A percentile compares a stretch with the other conserved stretches of the same genome.
Conservation (phyloP, 2,888 invertebrate species). For the Cataglyphis cursor region DNA sequence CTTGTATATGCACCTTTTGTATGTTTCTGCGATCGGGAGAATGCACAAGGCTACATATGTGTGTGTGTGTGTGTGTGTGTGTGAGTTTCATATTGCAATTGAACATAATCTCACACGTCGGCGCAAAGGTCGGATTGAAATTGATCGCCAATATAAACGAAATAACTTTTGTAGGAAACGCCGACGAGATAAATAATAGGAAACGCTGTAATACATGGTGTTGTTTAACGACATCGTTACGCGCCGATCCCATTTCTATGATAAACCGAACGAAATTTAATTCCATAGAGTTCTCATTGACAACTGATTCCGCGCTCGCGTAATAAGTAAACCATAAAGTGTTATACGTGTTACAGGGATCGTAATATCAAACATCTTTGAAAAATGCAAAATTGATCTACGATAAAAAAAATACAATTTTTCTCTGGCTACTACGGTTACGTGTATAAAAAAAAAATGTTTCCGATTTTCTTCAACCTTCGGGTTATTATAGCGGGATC, state of each 20-base stretch:
- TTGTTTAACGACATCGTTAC: background rate
- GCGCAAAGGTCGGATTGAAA: background rate
- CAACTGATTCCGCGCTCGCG: background rate
- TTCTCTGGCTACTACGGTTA: no score
- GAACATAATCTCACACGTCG: background rate
- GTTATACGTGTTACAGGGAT: background rate
- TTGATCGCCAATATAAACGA: background rate
- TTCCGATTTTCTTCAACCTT: conserved; percentile 29
- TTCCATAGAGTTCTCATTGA: background rate
- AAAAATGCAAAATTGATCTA: background rate
- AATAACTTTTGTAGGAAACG: conserved; percentile 5
- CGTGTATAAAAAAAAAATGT: background rate
- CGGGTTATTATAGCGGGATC: conserved; percentile 30
- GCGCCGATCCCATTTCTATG: background rate
- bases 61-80: background rate
- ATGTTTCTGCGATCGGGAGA: background rate
- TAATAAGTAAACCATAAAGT: background rate
- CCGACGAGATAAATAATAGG: background rate
- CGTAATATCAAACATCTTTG: background rate
- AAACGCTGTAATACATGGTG: background rate
- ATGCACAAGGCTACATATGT: background rate
- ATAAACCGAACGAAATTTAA: background rate
- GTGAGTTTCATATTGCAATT: background rate
- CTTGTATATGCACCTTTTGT: background rate
- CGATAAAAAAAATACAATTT: background rate